Percentiles rank a stretch among this genome's conserved stretches.
Conservation (phyloP, 1,140 invertebrate genomes). For the Saccostrea echinata region DNA sequence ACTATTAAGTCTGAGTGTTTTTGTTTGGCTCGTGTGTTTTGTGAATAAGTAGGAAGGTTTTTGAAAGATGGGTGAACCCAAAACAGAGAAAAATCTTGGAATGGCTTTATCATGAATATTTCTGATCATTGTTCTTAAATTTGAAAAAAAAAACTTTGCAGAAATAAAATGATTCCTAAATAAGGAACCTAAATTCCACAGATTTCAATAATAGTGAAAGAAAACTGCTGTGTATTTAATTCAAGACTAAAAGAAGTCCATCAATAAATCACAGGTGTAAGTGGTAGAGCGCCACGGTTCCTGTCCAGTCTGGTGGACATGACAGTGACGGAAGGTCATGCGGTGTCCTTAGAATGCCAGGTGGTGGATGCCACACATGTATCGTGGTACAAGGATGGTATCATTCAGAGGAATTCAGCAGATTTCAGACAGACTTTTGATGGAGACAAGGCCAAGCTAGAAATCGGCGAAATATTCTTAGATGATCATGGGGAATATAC, state of each 20-base stretch:
- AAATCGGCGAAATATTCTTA: conserved; percentile 71
- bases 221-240: not conserved
- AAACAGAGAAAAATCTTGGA: too few relatives aligned
- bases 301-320: conserved; percentile 60
- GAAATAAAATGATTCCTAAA: not conserved
- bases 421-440: conserved; percentile 75
- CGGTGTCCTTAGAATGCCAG: conserved; percentile 62
- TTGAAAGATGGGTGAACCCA: too few relatives aligned
- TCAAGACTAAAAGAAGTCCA: not conserved
- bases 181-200: not conserved
- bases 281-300: conserved; percentile 59
- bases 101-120: too few relatives aligned
- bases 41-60: too few relatives aligned
- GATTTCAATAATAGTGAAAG: not conserved
- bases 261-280: conserved; percentile 54
- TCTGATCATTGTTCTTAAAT: too few relatives aligned
- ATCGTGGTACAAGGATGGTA: conserved; percentile 72
- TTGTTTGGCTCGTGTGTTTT: too few relatives aligned
- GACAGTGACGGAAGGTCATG: conserved; percentile 67
- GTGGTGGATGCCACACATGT: conserved; percentile 63
- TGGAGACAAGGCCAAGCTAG: conserved; percentile 65
- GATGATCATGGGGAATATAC: conserved; percentile 71
- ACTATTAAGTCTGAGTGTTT: too few relatives aligned
- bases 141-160: too few relatives aligned
- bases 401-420: conserved; percentile 64